These are phyloP conservation scores for Drosophila hydei DNA, from an alignment of 1,140 invertebrate species.

Conservation along the genomic window DNA sequence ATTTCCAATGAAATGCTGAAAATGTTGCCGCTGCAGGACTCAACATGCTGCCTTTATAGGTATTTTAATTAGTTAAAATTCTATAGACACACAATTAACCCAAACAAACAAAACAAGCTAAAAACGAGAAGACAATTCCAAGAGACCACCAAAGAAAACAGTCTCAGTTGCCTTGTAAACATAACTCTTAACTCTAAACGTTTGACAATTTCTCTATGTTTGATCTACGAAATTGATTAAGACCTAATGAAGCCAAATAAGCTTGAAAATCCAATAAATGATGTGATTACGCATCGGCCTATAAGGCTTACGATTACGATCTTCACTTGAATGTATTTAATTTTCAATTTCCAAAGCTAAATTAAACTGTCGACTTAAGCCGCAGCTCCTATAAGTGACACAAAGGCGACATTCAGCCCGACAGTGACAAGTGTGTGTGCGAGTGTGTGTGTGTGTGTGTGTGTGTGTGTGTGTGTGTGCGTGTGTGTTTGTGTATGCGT, in stretches of 20 bases:
- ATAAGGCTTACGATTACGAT: conserved; percentile 60
- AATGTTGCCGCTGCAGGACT: conserved; percentile 67
- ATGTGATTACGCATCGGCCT: conserved; percentile 61
- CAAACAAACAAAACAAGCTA: conserved; percentile 6
- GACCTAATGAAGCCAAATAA: conserved; percentile 78
- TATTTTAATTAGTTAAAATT: conserved; percentile 79
- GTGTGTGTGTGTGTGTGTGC: conserved; percentile 29
- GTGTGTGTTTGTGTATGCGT: conserved; percentile 35
- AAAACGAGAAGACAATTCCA: background rate
- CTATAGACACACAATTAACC: conserved; percentile 20
- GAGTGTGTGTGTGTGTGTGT: conserved; percentile 27
- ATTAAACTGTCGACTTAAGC: conserved; percentile 82
- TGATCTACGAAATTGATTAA: conserved; percentile 61
- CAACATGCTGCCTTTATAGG: conserved; percentile 70
- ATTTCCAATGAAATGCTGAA: conserved; percentile 75
- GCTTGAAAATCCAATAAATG: conserved; percentile 68
- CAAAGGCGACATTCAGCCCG: conserved; percentile 67
- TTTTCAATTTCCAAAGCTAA: conserved; percentile 62
- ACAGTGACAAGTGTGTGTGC: conserved; percentile 72
- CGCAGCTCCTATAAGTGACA: conserved; percentile 16
- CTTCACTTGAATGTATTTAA: conserved; percentile 37
- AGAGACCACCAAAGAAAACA: conserved; percentile 60
- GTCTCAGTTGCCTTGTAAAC: conserved; percentile 42
- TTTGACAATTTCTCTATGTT: conserved; percentile 39
- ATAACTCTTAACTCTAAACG: conserved; percentile 52